Percentiles rank a stretch among this genome's conserved stretches.
Conservation (phyloP, 2,888 invertebrate species). For the Cyrtodaria siliqua region DNA sequence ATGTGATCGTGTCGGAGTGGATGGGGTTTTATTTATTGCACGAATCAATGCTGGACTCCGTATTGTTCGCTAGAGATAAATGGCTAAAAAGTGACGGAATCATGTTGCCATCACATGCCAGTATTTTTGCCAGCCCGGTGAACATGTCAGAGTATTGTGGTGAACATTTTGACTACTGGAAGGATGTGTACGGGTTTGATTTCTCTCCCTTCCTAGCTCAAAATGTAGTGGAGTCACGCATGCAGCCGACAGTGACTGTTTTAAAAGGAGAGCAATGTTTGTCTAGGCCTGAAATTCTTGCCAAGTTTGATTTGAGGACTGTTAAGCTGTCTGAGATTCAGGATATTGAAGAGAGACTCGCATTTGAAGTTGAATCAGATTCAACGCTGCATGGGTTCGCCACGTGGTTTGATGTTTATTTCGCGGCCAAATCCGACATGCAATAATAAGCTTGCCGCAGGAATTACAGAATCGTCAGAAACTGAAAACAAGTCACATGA, state of each 20-base stretch:
- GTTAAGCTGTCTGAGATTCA: constrained; percentile 75
- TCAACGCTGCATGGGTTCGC: constrained; percentile 83
- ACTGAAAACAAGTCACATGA: neutral
- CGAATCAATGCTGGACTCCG: constrained; percentile 85
- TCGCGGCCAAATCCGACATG: too few relatives aligned
- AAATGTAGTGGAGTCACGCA: constrained; percentile 65
- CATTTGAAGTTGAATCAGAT: constrained; percentile 72
- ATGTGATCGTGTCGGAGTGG: constrained; percentile 85
- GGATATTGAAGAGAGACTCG: constrained; percentile 66
- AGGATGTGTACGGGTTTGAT: constrained; percentile 84
- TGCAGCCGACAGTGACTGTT: constrained; percentile 74
- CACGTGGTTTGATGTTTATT: constrained; percentile 84
- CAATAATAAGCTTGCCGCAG: too few relatives aligned
- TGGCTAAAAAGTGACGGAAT: constrained; percentile 80
- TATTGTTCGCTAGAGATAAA: constrained; percentile 82
- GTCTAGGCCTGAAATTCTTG: constrained; percentile 73
- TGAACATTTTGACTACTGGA: constrained; percentile 82
- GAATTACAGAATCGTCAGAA: too few relatives aligned
- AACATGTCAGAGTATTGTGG: constrained; percentile 78
- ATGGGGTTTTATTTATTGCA: constrained; percentile 86
- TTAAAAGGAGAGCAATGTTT: constrained; percentile 73
- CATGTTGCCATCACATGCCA: constrained; percentile 81
- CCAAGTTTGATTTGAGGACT: constrained; percentile 78
- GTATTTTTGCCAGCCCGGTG: constrained; percentile 80
- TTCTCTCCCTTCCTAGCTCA: constrained; percentile 77